Conservation (phyloP, 2,888 invertebrate genomes). For the Callinectes sapidus region DNA sequence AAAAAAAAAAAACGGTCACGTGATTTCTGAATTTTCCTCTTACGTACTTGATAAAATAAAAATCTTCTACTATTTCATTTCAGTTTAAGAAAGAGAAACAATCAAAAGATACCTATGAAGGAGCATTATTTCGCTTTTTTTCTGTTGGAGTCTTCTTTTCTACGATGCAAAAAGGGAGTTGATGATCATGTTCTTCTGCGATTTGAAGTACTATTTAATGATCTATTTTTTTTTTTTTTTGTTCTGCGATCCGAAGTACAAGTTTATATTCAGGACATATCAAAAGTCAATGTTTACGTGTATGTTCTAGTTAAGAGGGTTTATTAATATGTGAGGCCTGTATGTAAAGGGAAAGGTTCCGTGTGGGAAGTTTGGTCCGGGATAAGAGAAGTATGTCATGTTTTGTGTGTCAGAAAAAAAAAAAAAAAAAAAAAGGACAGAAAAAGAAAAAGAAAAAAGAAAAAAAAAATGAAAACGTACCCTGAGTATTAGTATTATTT, state of each 20-base stretch:
- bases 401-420: slow-evolving; percentile 2
- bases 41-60: neutral
- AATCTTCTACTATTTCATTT: too few species aligned
- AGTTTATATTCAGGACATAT: neutral
- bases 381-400: neutral
- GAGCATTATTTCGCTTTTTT: too few species aligned
- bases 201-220: too few species aligned
- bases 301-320: neutral
- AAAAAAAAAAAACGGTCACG: neutral
- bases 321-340: neutral
- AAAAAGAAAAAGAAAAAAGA: too few species aligned
- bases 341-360: neutral
- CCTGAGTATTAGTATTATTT: neutral
- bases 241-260: neutral
- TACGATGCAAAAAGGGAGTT: too few species aligned
- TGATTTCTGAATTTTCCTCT: neutral
- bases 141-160: neutral
- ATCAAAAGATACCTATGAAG: too few species aligned
- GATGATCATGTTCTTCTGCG: too few species aligned
- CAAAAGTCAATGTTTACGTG: neutral
- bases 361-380: neutral
- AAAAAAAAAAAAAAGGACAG: too few species aligned
- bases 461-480: slow-evolving; percentile 8
- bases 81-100: too few species aligned
- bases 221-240: too few species aligned